Conservation (phyloP, 2,797 vertebrate genomes). For the Silurus lanzhouensis region DNA sequence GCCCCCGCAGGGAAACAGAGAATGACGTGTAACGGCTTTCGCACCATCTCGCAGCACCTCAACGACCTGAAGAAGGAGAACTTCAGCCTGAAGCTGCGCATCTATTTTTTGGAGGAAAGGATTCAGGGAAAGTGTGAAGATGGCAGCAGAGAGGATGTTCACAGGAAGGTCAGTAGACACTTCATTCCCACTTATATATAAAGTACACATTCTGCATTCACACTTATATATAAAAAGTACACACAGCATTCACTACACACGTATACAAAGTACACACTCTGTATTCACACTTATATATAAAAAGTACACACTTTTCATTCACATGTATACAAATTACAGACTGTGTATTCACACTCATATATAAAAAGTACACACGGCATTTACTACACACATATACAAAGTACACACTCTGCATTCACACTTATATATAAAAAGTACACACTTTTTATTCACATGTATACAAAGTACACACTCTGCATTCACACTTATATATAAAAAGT, state of each 20-base stretch:
- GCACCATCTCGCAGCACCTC: conserved; percentile 96
- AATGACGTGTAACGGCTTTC: conserved; percentile 88
- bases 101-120: conserved; percentile 97
- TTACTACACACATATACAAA: not conserved
- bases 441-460: no score
- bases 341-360: not conserved
- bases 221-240: no score
- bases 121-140: conserved; percentile 91
- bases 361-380: no score
- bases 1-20: conserved; percentile 32
- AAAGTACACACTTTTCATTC: no score
- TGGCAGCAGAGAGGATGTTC: conserved; percentile 83
- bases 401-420: not conserved
- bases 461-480: no score
- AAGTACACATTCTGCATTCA: not conserved
- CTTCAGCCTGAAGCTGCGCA: conserved; percentile 97
- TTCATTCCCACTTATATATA: not conserved
- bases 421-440: not conserved
- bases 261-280: no score
- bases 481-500: no score
- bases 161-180: conserved; percentile 81
- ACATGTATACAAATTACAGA: not conserved
- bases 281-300: no score
- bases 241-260: not conserved
- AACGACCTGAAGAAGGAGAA: conserved; percentile 99